Evolutionary conservation across 2,113 vertebrate genomes (phyloP).

Genomic region (Dicaeum eximium): DNA sequence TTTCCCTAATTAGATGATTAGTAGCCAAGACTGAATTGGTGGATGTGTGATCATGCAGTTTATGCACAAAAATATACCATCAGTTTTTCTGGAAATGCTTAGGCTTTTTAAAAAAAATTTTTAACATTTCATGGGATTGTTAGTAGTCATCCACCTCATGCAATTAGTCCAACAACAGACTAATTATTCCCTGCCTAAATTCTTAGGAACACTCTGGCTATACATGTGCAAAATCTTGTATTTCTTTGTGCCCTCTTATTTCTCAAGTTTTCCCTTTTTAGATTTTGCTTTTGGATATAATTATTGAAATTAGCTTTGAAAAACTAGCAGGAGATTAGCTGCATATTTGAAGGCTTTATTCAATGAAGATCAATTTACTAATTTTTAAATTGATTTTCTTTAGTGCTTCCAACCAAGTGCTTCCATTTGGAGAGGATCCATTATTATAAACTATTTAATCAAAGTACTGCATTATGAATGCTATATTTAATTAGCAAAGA

Average conservation of each 20-base stretch:
- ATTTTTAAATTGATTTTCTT: conserved; percentile 5
- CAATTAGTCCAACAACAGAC: background rate
- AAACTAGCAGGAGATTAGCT: background rate
- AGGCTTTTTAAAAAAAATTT: background rate
- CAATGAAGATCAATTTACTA: background rate
- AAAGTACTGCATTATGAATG: background rate
- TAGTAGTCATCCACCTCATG: background rate
- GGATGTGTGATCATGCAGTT: background rate
- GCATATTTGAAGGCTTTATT: background rate
- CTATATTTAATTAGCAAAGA: conserved; percentile 16
- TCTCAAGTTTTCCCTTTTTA: background rate
- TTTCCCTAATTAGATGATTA: background rate
- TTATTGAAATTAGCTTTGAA: background rate
- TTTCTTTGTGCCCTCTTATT: background rate
- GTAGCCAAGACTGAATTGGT: background rate
- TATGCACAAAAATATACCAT: background rate
- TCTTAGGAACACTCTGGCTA: background rate
- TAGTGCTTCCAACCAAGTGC: background rate
- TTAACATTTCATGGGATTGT: background rate
- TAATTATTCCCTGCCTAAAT: background rate
- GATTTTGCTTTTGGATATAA: background rate
- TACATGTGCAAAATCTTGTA: background rate
- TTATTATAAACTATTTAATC: background rate
- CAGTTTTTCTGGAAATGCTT: background rate
- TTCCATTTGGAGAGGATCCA: background rate